phyloP scores from a whole-genome alignment of 2,888 invertebrate genomes.

The Agrenia bidenticulata region DNA sequence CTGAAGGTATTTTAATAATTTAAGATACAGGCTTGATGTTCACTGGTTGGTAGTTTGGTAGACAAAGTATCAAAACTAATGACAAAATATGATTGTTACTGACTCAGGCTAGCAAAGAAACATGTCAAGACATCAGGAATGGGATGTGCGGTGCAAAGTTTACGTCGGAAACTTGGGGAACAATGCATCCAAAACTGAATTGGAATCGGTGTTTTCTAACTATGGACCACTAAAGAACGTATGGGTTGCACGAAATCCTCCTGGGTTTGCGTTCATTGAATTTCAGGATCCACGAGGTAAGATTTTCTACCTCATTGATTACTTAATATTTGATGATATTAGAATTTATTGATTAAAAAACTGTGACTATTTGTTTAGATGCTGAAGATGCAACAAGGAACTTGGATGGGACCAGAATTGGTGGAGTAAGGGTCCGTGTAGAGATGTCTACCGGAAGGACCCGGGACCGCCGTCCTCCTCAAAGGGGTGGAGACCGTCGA shows the following conservation, averaged over 20 bases:
- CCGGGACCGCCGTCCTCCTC: conserved; percentile 60
- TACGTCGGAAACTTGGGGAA: conserved; percentile 89
- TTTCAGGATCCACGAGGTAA: conserved; percentile 73
- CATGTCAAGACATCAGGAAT: conserved; percentile 57
- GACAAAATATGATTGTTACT: too few species aligned
- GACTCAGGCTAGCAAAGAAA: conserved; percentile 1
- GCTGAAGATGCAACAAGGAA: conserved; percentile 85
- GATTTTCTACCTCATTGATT: conserved; percentile 11
- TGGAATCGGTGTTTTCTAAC: conserved; percentile 81
- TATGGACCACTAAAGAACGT: conserved; percentile 86
- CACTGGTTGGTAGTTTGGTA: too few species aligned
- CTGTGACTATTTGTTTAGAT: too few species aligned
- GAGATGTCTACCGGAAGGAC: conserved; percentile 91
- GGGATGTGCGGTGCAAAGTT: conserved; percentile 86
- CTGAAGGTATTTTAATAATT: too few species aligned
- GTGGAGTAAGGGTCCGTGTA: conserved; percentile 70
- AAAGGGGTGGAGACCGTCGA: conserved; percentile 56
- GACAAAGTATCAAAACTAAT: too few species aligned
- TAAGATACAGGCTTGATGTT: too few species aligned
- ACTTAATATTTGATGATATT: too few species aligned
- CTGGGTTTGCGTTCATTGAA: conserved; percentile 87
- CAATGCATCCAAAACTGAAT: conserved; percentile 84
- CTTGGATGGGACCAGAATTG: conserved; percentile 76
- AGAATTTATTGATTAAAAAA: too few species aligned
- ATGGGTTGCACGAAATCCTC: conserved; percentile 91